Conservation (phyloP, 2,797 vertebrate genomes). For the Etheostoma perlongum region DNA sequence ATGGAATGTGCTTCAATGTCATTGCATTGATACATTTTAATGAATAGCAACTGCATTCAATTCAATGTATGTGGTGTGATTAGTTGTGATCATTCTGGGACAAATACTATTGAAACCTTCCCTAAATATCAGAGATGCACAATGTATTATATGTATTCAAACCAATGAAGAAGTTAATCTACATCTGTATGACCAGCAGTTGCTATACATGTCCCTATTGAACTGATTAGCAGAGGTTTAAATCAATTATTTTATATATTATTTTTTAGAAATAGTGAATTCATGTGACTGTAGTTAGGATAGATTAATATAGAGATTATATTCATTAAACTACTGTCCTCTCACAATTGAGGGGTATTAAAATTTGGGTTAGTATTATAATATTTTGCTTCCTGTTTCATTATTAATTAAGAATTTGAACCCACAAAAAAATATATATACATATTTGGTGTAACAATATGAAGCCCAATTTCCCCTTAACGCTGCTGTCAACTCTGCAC, state of each 20-base stretch:
- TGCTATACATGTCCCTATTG: not conserved
- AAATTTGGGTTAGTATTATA: not conserved
- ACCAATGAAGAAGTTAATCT: not conserved
- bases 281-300: not conserved
- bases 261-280: not conserved
- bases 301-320: not conserved
- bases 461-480: not conserved
- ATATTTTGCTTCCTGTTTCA: too few relatives aligned
- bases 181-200: not conserved
- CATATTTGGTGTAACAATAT: not conserved
- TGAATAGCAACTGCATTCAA: not conserved
- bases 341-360: not conserved
- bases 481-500: not conserved
- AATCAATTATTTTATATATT: not conserved
- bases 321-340: too few relatives aligned
- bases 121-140: not conserved
- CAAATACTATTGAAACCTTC: not conserved
- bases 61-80: not conserved
- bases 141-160: not conserved
- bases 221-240: slow-evolving; percentile 3
- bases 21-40: not conserved
- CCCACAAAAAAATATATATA: too few relatives aligned
- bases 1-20: not conserved
- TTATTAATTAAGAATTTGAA: too few relatives aligned
- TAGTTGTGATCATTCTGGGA: not conserved